Conservation (phyloP, 2,113 vertebrate species). For the Pundamilia nyererei region DNA sequence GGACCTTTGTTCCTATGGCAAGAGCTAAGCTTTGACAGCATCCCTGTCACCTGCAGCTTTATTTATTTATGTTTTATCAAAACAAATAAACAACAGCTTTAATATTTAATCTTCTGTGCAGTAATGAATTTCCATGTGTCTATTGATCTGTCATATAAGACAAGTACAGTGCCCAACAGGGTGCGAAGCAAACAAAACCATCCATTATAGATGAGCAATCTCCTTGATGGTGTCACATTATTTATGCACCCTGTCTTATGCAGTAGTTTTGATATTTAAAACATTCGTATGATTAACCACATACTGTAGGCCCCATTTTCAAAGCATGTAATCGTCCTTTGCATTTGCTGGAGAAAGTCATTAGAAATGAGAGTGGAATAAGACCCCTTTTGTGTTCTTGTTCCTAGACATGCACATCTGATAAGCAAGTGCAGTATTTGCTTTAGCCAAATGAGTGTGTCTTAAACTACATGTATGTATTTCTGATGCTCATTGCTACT, state of each 20-base stretch:
- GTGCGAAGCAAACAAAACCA: constrained; percentile 31
- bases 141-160: constrained; percentile 27
- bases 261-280: constrained; percentile 19
- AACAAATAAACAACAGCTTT: not conserved
- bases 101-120: constrained; percentile 28
- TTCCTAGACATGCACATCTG: not conserved
- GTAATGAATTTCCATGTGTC: constrained; percentile 17
- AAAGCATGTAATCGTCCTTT: not conserved
- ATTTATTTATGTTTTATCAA: not conserved
- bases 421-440: not conserved
- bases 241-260: constrained; percentile 22
- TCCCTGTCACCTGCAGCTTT: not conserved
- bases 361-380: not conserved
- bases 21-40: not conserved
- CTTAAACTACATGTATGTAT: not conserved
- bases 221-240: constrained; percentile 25
- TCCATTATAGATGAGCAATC: constrained; percentile 55
- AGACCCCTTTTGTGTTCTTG: not conserved
- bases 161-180: not conserved
- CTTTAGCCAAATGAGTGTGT: not conserved
- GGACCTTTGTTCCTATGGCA: not conserved
- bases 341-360: constrained; percentile 17
- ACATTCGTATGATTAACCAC: constrained; percentile 20
- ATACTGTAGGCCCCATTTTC: not conserved
- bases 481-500: not conserved